These are phyloP conservation scores for Pseudomyrmex cubaensis DNA, from an alignment of 1,140 invertebrate genomes.

Conservation along the genomic window DNA sequence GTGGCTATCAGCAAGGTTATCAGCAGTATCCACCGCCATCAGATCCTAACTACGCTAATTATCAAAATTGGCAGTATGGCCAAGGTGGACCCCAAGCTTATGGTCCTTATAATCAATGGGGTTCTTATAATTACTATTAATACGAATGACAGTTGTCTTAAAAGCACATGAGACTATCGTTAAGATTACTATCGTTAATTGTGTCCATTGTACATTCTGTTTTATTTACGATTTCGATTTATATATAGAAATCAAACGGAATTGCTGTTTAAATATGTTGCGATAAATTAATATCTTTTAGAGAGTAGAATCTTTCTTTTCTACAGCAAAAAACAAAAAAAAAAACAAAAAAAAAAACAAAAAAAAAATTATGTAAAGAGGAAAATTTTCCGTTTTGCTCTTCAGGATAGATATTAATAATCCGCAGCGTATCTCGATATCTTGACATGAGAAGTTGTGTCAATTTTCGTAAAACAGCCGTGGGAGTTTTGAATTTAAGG, in stretches of 20 bases:
- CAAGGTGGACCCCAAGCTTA: conserved; percentile 86
- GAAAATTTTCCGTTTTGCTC: too few relatives aligned
- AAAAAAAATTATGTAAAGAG: too few relatives aligned
- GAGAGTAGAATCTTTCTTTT: too few relatives aligned
- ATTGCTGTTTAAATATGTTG: conserved; percentile 50
- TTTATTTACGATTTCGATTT: conserved; percentile 61
- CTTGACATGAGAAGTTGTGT: conserved; percentile 49
- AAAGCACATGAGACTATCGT: conserved; percentile 34
- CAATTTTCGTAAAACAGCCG: neutral
- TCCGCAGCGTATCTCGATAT: conserved; percentile 46
- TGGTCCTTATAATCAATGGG: conserved; percentile 89
- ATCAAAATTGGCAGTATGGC: conserved; percentile 89
- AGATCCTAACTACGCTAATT: conserved; percentile 86
- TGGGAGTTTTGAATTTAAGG: too few relatives aligned
- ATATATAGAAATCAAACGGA: conserved; percentile 19
- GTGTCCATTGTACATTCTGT: conserved; percentile 69
- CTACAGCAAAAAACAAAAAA: too few relatives aligned
- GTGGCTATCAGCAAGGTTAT: conserved; percentile 86
- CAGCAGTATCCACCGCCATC: conserved; percentile 87
- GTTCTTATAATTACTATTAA: conserved; percentile 86
- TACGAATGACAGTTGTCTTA: conserved; percentile 26
- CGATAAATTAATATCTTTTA: neutral
- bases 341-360: too few relatives aligned
- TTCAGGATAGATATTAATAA: too few relatives aligned
- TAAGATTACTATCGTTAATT: conserved; percentile 44